Evolutionary conservation across 1,140 invertebrate genomes (phyloP).

Genomic region (Drosophila insularis): DNA sequence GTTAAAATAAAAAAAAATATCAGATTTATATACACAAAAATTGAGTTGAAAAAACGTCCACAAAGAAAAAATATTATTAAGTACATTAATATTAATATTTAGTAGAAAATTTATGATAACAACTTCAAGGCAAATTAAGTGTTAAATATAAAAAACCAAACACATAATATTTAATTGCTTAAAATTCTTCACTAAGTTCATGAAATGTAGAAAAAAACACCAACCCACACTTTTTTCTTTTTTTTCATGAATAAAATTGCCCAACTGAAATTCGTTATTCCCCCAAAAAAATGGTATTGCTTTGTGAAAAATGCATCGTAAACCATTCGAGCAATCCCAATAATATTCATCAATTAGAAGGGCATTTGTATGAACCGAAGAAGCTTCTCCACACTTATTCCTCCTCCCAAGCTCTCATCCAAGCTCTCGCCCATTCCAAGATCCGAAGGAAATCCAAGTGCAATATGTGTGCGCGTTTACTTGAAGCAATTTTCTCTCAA

Average conservation of each 20-base stretch:
- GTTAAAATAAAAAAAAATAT: no score
- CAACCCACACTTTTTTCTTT: no score
- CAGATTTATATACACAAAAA: no score
- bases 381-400: neutral
- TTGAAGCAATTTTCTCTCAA: constrained; percentile 48
- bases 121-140: no score
- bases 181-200: no score
- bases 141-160: no score
- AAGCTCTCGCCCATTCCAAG: neutral
- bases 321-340: constrained; percentile 2
- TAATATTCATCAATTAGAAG: constrained; percentile 9
- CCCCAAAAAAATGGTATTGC: neutral
- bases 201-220: no score
- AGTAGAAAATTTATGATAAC: no score
- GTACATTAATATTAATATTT: no score
- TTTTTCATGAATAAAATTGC: neutral
- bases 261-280: neutral
- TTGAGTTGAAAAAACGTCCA: no score
- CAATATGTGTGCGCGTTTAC: constrained; percentile 17
- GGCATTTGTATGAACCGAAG: neutral
- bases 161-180: no score
- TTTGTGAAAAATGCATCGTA: neutral
- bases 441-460: neutral
- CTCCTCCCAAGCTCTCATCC: neutral
- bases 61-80: no score